phyloP scores from a whole-genome alignment of 2,888 invertebrate genomes.

The Frankliniella intonsa region DNA sequence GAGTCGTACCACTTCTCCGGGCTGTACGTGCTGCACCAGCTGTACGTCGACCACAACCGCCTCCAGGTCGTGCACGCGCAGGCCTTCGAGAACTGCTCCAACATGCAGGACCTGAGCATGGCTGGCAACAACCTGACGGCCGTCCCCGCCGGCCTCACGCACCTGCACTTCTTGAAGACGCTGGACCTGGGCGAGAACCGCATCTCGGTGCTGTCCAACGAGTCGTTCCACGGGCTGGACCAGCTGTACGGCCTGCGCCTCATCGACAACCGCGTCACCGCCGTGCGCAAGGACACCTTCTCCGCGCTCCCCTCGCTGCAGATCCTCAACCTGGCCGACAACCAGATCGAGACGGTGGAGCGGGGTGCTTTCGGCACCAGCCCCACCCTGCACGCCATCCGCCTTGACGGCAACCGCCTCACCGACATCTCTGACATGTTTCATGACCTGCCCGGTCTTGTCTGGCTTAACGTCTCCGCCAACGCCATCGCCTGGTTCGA shows the following conservation, averaged over 20 bases:
- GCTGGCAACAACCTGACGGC: slow-evolving; percentile 67
- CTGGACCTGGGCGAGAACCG: slow-evolving; percentile 78
- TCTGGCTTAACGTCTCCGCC: slow-evolving; percentile 76
- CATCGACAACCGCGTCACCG: slow-evolving; percentile 73
- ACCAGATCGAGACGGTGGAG: slow-evolving; percentile 70
- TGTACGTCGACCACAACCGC: slow-evolving; percentile 69
- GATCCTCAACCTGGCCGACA: slow-evolving; percentile 74
- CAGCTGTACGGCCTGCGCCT: slow-evolving; percentile 70
- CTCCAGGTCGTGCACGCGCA: slow-evolving; percentile 63
- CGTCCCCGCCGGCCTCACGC: slow-evolving; percentile 65
- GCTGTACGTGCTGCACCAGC: slow-evolving; percentile 65
- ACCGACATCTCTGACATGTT: slow-evolving; percentile 74
- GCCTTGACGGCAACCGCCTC: slow-evolving; percentile 72
- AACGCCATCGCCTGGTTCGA: slow-evolving; percentile 76
- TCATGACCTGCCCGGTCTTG: slow-evolving; percentile 65
- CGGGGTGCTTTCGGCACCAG: slow-evolving; percentile 72
- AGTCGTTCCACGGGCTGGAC: slow-evolving; percentile 68
- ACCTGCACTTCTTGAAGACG: slow-evolving; percentile 65
- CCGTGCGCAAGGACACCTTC: slow-evolving; percentile 70
- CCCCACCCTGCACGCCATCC: slow-evolving; percentile 66
- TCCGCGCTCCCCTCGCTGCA: slow-evolving; percentile 65
- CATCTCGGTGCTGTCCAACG: slow-evolving; percentile 64
- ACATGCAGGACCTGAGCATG: slow-evolving; percentile 70
- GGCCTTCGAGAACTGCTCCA: slow-evolving; percentile 72
- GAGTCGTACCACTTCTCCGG: slow-evolving; percentile 68